Conservation (phyloP, 2,113 vertebrate genomes). For the Cyphomyrus plagiostoma region DNA sequence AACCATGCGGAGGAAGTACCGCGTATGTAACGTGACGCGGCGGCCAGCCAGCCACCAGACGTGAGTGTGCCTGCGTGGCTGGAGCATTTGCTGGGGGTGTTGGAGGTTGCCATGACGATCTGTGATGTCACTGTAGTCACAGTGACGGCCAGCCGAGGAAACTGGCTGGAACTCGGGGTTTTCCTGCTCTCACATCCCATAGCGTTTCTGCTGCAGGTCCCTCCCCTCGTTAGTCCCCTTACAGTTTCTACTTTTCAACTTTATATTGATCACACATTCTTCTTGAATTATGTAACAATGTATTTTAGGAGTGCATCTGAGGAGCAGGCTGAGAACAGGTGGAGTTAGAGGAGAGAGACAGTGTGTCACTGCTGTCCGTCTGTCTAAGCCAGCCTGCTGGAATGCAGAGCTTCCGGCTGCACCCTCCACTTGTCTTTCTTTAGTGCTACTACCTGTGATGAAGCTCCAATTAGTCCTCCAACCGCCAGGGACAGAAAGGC, state of each 20-base stretch:
- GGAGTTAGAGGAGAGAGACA: not conserved
- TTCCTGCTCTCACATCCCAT: not conserved
- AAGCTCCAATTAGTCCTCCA: not conserved
- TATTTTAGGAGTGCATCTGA: not conserved
- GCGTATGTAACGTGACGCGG: constrained; percentile 95
- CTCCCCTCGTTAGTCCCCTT: not conserved
- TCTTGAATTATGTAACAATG: not conserved
- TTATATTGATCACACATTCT: not conserved
- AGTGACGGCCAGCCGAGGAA: not conserved
- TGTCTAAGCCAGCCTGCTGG: not conserved
- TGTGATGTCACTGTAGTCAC: constrained; percentile 8
- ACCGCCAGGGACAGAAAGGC: not conserved
- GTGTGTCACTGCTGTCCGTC: not conserved
- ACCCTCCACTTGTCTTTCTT: not conserved
- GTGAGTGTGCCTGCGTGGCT: constrained; percentile 62
- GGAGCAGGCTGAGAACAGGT: not conserved
- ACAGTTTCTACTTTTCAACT: not conserved
- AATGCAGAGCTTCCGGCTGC: not conserved
- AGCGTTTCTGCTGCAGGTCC: not conserved
- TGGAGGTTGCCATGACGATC: not conserved
- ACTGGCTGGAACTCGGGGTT: not conserved
- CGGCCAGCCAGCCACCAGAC: constrained; percentile 97
- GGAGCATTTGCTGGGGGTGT: constrained; percentile 3
- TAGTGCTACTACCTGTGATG: not conserved
- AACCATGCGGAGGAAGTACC: constrained; percentile 97